Percentiles rank a stretch among this genome's conserved stretches.
Conservation (phyloP, 2,797 vertebrate genomes). For the Oryzias sinensis region DNA sequence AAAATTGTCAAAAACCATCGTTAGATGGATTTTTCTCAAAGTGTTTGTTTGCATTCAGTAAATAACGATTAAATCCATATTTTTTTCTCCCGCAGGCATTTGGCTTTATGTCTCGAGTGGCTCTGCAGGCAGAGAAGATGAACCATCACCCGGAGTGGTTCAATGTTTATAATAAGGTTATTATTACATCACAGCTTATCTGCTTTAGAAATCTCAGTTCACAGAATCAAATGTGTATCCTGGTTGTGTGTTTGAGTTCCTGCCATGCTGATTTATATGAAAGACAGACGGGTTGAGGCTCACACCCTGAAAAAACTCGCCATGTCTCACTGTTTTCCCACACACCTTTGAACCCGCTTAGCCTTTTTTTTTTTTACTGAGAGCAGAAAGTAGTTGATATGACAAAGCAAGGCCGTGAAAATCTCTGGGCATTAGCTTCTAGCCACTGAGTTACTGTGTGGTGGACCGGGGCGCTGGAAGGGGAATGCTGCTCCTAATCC, state of each 20-base stretch:
- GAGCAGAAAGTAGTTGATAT: conserved; percentile 60
- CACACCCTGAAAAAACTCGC: conserved; percentile 11
- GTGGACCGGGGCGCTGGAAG: conserved; percentile 45
- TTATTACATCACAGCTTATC: conserved; percentile 5
- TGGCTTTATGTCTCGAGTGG: conserved; percentile 95
- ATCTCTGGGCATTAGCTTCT: conserved; percentile 61
- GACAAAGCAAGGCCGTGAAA: conserved; percentile 66
- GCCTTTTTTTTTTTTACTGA: neutral
- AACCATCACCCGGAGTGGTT: conserved; percentile 98
- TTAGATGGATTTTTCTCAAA: too few relatives aligned
- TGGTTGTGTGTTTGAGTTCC: neutral
- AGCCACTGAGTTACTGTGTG: conserved; percentile 70
- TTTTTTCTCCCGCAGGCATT: conserved; percentile 82
- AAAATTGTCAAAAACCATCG: too few relatives aligned
- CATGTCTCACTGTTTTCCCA: too few relatives aligned
- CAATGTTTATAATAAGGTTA: conserved; percentile 96
- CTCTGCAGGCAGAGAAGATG: conserved; percentile 96
- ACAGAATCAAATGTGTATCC: conserved; percentile 8
- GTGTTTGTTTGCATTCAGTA: neutral
- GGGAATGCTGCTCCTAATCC: conserved; percentile 75
- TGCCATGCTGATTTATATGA: conserved; percentile 25
- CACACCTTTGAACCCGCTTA: too few relatives aligned
- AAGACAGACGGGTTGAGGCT: conserved; percentile 14
- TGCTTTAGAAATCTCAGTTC: conserved; percentile 19
- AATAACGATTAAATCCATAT: conserved; percentile 25